phyloP scores from a whole-genome alignment of 1,140 invertebrate species.

The Penaeus indicus region DNA sequence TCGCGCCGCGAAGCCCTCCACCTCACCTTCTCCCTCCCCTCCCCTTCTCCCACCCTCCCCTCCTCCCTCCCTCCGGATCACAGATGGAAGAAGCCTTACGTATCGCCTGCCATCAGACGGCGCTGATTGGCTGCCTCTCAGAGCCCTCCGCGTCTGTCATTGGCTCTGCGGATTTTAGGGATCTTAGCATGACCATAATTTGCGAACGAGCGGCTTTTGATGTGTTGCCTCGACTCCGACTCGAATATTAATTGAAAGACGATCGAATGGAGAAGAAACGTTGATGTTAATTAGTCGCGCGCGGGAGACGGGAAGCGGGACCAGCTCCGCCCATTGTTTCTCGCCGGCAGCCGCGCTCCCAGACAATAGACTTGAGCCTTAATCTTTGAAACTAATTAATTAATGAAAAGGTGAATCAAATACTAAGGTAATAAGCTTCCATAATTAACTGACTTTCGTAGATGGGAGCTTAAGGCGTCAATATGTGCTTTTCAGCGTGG shows the following conservation, averaged over 20 bases:
- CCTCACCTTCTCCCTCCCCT: not conserved
- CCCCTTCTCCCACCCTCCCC: not conserved
- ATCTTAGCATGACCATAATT: constrained; percentile 43
- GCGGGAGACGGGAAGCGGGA: constrained; percentile 33
- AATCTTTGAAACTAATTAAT: constrained; percentile 64
- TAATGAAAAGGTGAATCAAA: constrained; percentile 64
- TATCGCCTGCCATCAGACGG: constrained; percentile 38
- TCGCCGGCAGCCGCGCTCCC: constrained; percentile 50
- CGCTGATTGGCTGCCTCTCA: constrained; percentile 46
- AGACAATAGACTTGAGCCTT: constrained; percentile 59
- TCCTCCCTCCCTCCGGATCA: not conserved
- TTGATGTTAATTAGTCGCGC: constrained; percentile 56
- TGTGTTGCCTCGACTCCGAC: constrained; percentile 41
- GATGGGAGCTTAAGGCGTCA: constrained; percentile 60
- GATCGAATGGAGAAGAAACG: constrained; percentile 61
- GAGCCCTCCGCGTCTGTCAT: constrained; percentile 13
- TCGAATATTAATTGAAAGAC: constrained; percentile 60
- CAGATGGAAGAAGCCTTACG: constrained; percentile 53
- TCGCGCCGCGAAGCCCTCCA: not conserved
- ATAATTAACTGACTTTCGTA: constrained; percentile 62
- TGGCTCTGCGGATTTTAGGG: constrained; percentile 45
- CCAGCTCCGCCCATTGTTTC: constrained; percentile 53
- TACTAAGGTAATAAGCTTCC: constrained; percentile 62
- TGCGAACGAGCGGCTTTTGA: constrained; percentile 37
- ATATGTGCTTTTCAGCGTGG: constrained; percentile 54